Percentiles rank a stretch among this genome's conserved stretches.
phyloP scores from a whole-genome alignment of 1,140 invertebrate genomes.

The Chrysoperla carnea region DNA sequence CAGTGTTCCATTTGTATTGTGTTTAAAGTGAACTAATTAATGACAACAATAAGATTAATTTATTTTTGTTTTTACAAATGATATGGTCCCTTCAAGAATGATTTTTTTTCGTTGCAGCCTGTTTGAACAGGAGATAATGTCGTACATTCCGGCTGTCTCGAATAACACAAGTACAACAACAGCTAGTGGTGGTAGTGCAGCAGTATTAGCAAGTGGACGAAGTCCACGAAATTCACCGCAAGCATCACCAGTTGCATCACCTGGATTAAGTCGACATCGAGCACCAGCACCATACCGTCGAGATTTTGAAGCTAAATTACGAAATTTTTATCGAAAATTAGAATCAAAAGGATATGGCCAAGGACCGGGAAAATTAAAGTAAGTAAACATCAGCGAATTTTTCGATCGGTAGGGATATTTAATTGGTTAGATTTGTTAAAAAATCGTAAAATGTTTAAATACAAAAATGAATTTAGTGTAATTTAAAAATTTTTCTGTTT shows the following conservation, averaged over 20 bases:
- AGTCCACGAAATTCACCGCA: constrained; percentile 42
- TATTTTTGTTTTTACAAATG: constrained; percentile 5
- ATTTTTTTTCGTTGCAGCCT: constrained; percentile 42
- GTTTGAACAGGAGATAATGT: constrained; percentile 97
- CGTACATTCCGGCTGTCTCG: constrained; percentile 66
- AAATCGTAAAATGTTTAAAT: background rate
- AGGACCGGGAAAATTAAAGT: constrained; percentile 92
- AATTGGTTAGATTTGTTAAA: background rate
- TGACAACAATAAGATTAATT: background rate
- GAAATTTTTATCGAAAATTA: constrained; percentile 88
- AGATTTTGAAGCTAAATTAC: constrained; percentile 89
- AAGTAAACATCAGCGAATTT: constrained; percentile 29
- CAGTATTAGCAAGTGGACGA: constrained; percentile 6
- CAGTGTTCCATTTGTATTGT: no score
- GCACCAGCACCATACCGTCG: constrained; percentile 75
- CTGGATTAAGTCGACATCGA: constrained; percentile 53
- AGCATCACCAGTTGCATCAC: constrained; percentile 62
- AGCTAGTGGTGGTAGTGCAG: constrained; percentile 8
- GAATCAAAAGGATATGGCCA: constrained; percentile 94
- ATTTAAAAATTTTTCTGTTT: constrained; percentile 3
- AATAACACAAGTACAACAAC: constrained; percentile 20
- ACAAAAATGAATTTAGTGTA: background rate
- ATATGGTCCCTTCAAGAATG: constrained; percentile 9
- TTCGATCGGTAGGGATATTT: background rate
- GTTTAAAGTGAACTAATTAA: no score